Evolutionary conservation across 2,888 invertebrate genomes (phyloP).

Genomic region (Luperina nickerlii): DNA sequence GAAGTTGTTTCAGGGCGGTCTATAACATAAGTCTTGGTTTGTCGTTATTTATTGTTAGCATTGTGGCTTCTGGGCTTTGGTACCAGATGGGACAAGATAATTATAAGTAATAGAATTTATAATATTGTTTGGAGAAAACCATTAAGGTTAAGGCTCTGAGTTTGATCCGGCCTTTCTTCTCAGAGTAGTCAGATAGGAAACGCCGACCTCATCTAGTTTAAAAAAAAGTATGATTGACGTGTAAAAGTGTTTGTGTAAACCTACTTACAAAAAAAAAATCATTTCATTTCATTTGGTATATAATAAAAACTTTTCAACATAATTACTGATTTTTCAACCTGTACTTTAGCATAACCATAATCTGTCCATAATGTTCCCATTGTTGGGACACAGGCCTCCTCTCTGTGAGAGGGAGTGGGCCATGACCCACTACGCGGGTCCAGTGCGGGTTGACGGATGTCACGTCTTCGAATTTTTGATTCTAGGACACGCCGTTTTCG

Average conservation of each 20-base stretch:
- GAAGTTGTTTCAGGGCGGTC: constrained; percentile 5
- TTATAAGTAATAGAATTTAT: background rate
- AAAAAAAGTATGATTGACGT: too few species aligned
- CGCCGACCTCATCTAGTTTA: too few species aligned
- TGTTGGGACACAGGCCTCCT: background rate
- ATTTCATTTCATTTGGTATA: too few species aligned
- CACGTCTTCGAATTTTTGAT: too few species aligned
- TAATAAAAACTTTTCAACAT: background rate
- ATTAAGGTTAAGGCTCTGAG: background rate
- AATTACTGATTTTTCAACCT: background rate
- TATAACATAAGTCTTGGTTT: background rate
- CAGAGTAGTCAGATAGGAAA: too few species aligned
- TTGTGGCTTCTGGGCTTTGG: background rate
- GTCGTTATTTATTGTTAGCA: constrained; percentile 15
- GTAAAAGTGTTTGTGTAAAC: too few species aligned
- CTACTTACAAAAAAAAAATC: too few species aligned
- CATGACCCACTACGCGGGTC: background rate
- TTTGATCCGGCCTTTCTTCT: too few species aligned
- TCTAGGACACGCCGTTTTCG: too few species aligned
- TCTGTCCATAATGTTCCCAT: background rate
- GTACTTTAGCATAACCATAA: background rate
- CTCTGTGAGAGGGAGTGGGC: too few species aligned
- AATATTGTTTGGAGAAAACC: background rate
- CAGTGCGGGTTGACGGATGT: too few species aligned
- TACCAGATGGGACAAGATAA: background rate